These are phyloP conservation scores for Marcusenius ussheri DNA, from an alignment of 2,113 vertebrate genomes.

Conservation along the genomic window DNA sequence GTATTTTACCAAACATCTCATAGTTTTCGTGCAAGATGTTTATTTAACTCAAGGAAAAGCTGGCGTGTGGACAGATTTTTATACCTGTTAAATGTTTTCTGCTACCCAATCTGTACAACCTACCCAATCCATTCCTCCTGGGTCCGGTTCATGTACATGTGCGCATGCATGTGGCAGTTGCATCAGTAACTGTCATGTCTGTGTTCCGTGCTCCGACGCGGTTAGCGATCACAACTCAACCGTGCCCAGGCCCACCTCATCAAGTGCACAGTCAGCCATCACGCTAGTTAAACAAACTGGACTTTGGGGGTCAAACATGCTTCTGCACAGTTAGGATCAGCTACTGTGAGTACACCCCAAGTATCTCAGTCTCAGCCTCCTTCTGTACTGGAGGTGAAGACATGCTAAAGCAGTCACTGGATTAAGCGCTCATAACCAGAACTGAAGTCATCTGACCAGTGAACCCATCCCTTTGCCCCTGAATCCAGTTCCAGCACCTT, in stretches of 20 bases:
- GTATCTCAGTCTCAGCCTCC: background rate
- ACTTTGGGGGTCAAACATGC: background rate
- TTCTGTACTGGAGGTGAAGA: background rate
- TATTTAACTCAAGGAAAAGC: background rate
- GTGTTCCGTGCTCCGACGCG: background rate
- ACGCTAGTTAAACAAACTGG: background rate
- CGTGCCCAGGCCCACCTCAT: no score
- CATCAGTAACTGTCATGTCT: no score
- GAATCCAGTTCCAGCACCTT: conserved; percentile 64
- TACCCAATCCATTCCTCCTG: no score
- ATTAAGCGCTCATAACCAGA: background rate
- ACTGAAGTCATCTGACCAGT: background rate
- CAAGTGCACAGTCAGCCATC: background rate
- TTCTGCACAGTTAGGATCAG: background rate
- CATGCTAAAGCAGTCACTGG: background rate
- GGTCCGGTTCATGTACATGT: no score
- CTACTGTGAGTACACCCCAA: background rate
- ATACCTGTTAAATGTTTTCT: background rate
- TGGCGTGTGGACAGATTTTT: background rate
- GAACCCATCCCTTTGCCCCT: background rate
- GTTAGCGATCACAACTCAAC: background rate
- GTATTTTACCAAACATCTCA: no score
- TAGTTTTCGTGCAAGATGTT: background rate
- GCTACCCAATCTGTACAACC: no score
- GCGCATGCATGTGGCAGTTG: no score